Conservation (phyloP, 1,140 invertebrate species). For the Lucilia cuprina region DNA sequence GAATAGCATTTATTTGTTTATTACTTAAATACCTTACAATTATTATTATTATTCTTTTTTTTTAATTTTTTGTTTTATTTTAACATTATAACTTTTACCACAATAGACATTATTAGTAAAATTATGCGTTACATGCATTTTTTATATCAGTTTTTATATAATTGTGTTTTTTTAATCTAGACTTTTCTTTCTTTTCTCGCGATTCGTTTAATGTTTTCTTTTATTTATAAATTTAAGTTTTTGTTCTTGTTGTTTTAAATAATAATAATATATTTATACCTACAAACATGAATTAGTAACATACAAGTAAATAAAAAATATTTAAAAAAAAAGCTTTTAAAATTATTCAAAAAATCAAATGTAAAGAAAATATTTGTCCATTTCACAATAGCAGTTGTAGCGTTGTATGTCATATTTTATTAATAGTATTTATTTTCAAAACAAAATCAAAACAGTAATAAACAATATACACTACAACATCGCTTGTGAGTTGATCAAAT, state of each 20-base stretch:
- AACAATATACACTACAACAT: too few relatives aligned
- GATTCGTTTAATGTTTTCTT: not conserved
- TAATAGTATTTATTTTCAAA: too few relatives aligned
- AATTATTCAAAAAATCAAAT: not conserved
- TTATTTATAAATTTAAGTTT: not conserved
- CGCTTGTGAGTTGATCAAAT: too few relatives aligned
- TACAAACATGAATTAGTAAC: constrained; percentile 19
- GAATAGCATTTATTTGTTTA: constrained; percentile 30
- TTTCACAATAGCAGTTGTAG: too few relatives aligned
- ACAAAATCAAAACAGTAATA: too few relatives aligned
- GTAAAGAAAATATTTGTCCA: not conserved
- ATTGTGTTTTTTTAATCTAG: not conserved
- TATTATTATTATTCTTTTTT: constrained; percentile 6
- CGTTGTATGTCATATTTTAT: too few relatives aligned
- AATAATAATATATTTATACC: not conserved
- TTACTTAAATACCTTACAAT: constrained; percentile 1
- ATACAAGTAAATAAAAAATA: not conserved
- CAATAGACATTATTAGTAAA: constrained; percentile 4
- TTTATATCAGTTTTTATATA: not conserved
- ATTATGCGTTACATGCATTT: constrained; percentile 28
- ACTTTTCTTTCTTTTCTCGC: not conserved
- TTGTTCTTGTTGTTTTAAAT: not conserved
- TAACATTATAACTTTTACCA: not conserved
- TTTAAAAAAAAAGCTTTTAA: constrained; percentile 17
- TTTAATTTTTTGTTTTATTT: constrained; percentile 5